Conservation (phyloP, 1,140 invertebrate species). For the Trichonephila clavata region DNA sequence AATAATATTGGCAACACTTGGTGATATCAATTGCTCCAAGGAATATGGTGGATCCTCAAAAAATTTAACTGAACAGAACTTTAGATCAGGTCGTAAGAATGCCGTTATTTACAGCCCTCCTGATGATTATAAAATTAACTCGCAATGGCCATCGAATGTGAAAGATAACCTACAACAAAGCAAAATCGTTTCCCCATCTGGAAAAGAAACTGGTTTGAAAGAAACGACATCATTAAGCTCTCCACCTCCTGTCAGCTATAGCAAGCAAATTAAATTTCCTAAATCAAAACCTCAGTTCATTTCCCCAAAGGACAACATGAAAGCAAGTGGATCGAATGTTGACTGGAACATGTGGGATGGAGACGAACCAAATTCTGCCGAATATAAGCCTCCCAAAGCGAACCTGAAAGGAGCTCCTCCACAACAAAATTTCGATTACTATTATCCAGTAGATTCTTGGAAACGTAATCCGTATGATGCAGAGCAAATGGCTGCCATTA, state of each 20-base stretch:
- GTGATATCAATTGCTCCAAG: background rate
- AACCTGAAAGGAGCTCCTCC: background rate
- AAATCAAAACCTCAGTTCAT: background rate
- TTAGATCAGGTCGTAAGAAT: conserved; percentile 38
- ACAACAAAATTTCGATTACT: background rate
- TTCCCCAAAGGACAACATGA: background rate
- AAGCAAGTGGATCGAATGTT: conserved; percentile 35
- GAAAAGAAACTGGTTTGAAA: background rate
- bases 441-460: background rate
- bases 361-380: background rate
- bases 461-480: background rate
- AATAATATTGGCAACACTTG: background rate
- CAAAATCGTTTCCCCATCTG: background rate
- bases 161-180: background rate
- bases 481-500: background rate
- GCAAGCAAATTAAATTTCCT: background rate
- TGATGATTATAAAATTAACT: background rate
- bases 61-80: background rate
- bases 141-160: background rate
- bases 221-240: background rate
- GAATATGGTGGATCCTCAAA: background rate
- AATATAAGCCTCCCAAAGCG: background rate
- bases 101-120: conserved; percentile 5
- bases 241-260: background rate
- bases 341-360: conserved; percentile 71